These are phyloP conservation scores for Eublepharis macularius DNA, from an alignment of 2,113 vertebrate genomes.

Conservation along the genomic window DNA sequence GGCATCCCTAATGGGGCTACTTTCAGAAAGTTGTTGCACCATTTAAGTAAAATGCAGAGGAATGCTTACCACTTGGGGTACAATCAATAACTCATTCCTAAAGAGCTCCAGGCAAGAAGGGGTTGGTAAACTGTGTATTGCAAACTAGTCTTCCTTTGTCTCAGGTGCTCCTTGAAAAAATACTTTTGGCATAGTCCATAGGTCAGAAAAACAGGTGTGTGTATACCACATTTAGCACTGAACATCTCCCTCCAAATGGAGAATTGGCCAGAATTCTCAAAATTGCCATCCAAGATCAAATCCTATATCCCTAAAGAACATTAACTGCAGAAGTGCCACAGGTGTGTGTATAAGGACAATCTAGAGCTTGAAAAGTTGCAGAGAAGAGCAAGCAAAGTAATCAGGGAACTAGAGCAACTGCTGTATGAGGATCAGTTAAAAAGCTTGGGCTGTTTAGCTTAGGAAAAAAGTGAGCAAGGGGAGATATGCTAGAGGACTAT, in stretches of 20 bases:
- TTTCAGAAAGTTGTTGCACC: background rate
- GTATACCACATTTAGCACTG: background rate
- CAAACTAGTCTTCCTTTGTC: background rate
- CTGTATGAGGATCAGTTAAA: too few species aligned
- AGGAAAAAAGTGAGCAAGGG: too few species aligned
- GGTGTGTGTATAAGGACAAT: background rate
- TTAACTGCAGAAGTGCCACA: background rate
- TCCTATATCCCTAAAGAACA: background rate
- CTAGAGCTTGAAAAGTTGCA: too few species aligned
- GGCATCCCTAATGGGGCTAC: background rate
- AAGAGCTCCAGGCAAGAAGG: background rate
- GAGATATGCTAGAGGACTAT: too few species aligned
- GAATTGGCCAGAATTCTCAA: background rate
- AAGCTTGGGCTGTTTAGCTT: too few species aligned
- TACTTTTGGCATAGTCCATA: background rate
- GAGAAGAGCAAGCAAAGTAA: too few species aligned
- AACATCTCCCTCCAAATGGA: background rate
- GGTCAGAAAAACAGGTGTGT: background rate
- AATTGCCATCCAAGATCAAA: background rate
- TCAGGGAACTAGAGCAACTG: too few species aligned
- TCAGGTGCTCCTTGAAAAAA: background rate
- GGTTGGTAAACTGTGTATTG: too few species aligned
- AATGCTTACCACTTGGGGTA: background rate
- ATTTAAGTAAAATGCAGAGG: background rate
- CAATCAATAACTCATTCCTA: background rate